Conservation (phyloP, 2,888 invertebrate species). For the Hypena proboscidalis region DNA sequence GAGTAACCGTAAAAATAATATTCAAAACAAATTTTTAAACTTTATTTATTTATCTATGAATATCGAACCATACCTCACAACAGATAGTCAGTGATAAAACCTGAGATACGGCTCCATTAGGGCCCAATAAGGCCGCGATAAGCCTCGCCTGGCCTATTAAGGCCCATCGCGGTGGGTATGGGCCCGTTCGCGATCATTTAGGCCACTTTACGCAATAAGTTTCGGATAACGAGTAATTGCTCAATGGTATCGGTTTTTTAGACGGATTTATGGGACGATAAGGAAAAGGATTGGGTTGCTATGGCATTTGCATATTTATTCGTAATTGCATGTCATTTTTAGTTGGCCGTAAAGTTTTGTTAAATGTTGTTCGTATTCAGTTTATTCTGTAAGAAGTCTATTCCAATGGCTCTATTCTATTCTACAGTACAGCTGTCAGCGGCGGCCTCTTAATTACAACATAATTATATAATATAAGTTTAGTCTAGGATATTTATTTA, state of each 20-base stretch:
- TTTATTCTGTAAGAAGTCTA: too few species aligned
- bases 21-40: not conserved
- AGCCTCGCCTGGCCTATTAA: conserved; percentile 49
- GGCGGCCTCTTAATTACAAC: too few species aligned
- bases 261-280: conserved; percentile 16
- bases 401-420: too few species aligned
- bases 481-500: too few species aligned
- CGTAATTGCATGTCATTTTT: too few species aligned
- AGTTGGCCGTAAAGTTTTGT: too few species aligned
- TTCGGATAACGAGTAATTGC: conserved; percentile 54
- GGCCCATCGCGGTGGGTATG: conserved; percentile 21
- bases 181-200: conserved; percentile 38
- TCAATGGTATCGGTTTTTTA: conserved; percentile 51
- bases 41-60: conserved; percentile 10
- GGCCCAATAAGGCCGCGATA: conserved; percentile 33
- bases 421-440: too few species aligned
- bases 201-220: conserved; percentile 54
- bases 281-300: conserved; percentile 9
- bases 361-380: too few species aligned
- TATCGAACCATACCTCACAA: conserved; percentile 16
- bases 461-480: too few species aligned
- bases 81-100: conserved; percentile 29
- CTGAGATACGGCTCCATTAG: conserved; percentile 43
- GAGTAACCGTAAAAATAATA: too few species aligned
- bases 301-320: not conserved